Base-by-base conservation (phyloP, 2,797 vertebrate genomes). In the Artibeus lituratus region DNA sequence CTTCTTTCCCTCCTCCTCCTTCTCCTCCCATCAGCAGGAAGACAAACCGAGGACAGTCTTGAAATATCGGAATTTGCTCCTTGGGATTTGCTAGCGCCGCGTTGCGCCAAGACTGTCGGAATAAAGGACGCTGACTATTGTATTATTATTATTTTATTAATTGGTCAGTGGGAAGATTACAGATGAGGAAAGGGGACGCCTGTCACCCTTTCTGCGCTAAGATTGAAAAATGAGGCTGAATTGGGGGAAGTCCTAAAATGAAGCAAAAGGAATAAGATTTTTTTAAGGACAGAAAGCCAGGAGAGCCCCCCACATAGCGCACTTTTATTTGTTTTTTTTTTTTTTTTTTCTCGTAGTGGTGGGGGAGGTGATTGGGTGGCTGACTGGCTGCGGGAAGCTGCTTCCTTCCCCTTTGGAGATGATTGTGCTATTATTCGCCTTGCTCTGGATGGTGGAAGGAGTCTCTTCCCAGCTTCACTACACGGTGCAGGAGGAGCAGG, bases 401-500 rank as follows among this genome's bases (percentile, higher is more conserved):
- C 93, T 96, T 95, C 80, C 87, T 84, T 96, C 84, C 93, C 98
- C 19, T 96, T 98, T 98, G 99, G 99, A 99, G 98, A 99, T 99
- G 99, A 98, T 99, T 97, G 98, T 98, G 98, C 98, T 99, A 98
- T 98, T 99, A 94, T 98, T 99, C 97, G 98, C 99, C 98, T 99
- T 98, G 98, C 97, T 99, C 97, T 98, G 98, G 98, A 98, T 98
- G 98, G 98, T 99, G 98, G 98, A 99, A 98, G 99, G 99, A 97
- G 99, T 98, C 95, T 98, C 98, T 96, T 98, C 99, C 97, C 99
- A 99, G 99, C 99, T 99, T 96, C 99, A 99, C 97, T 99, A 99
- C 98, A 99, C 99, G 44, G 99, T 99, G 97, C 99, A 99, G 97
- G 99, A 99, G 98, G 99, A 99, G 98, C 99, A 99, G 95, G 99